Percentiles rank a stretch among this genome's conserved stretches.
Conservation (phyloP, 2,797 vertebrate genomes). For the Botia almorhae region DNA sequence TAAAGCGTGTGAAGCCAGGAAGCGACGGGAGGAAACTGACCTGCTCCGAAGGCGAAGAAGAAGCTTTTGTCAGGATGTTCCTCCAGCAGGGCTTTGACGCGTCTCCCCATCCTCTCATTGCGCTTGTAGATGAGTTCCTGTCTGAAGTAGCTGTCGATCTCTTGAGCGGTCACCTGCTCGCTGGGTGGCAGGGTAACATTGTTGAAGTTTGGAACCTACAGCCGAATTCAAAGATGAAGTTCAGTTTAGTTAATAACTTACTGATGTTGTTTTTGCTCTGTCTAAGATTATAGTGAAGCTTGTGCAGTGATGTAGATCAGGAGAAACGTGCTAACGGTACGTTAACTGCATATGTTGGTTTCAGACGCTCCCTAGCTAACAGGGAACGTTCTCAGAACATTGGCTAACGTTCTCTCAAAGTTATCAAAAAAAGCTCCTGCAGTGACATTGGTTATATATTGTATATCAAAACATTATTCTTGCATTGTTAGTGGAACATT, state of each 20-base stretch:
- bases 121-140: slow-evolving; percentile 90
- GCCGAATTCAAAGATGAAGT: background rate
- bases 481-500: too few relatives aligned
- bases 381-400: too few relatives aligned
- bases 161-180: slow-evolving; percentile 85
- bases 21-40: slow-evolving; percentile 68
- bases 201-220: slow-evolving; percentile 87
- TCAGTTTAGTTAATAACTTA: too few relatives aligned
- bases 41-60: slow-evolving; percentile 92
- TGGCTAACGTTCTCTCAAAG: too few relatives aligned
- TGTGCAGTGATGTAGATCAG: too few relatives aligned
- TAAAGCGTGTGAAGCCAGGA: background rate
- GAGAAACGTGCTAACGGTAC: too few relatives aligned
- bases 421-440: too few relatives aligned
- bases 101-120: slow-evolving; percentile 86
- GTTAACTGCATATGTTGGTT: too few relatives aligned
- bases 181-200: slow-evolving; percentile 84
- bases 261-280: background rate
- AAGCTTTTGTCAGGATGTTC: slow-evolving; percentile 87
- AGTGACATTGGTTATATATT: too few relatives aligned
- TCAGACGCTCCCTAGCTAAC: too few relatives aligned
- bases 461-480: too few relatives aligned
- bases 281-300: too few relatives aligned
- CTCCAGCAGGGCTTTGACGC: slow-evolving; percentile 84
- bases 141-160: slow-evolving; percentile 89